Base-by-base conservation (phyloP, 2,888 invertebrate genomes). In the Synanthedon vespiformis region DNA sequence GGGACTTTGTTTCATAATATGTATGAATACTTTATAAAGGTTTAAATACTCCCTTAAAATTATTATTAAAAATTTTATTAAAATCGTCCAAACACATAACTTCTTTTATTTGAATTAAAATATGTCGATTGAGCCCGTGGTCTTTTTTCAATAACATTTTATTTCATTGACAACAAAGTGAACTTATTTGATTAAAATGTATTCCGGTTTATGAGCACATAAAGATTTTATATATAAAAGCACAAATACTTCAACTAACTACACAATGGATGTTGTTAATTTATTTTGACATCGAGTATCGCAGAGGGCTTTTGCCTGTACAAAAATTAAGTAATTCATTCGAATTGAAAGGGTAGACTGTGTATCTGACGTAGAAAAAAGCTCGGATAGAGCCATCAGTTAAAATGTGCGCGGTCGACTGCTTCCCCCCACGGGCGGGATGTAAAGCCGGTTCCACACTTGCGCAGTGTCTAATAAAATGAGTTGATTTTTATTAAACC, bases 241-340 rank as follows among this genome's bases (percentile, higher is more conserved):
- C 60, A 60, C 65, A 50, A 34, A 50, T 34, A n/a, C n/a, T 63
- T 59, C 70, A 72, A 69, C 65, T 64, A 64, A 34, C 59, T 61
- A 74, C 74, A 76, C 74, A 76, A 74, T 75, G 69, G 71, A 65
- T 75, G 73, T 74, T 73, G 74, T 70, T 80, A 80, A 82, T 82
- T 80, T 80, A 81, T 80, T 81, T 80, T 62, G 80, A 81, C 79
- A 70, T 75, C 64, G 67, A 76, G 67, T 67, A 69, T 68, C 62
- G 67, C 68, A 60, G 66, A 71, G 75, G 77, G 76, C 71, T 69
- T 70, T 71, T 67, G 69, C 69, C 74, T 74, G 75, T 72, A 74
- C 74, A 83, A 79, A 83, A 84, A 85, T 84, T 84, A 84, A 84
- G 82, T 80, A 78, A 86, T 85, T 84, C 81, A 81, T 85, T 84